Conservation (phyloP, 2,797 vertebrate genomes). For the Mareca strepera region DNA sequence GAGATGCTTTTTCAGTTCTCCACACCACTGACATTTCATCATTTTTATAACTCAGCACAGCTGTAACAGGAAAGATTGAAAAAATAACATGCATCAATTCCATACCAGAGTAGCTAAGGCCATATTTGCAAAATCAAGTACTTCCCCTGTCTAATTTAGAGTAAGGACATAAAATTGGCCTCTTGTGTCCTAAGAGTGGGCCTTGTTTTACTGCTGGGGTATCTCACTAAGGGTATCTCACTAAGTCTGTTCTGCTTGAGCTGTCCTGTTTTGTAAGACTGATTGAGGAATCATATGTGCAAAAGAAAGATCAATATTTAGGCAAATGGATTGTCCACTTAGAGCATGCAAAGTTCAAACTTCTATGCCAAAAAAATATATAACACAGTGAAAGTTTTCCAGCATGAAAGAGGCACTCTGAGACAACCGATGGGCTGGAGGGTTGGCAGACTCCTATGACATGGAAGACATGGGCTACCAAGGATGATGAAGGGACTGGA, state of each 20-base stretch:
- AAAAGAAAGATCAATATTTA: background rate
- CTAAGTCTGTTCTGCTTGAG: background rate
- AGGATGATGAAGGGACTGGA: no score
- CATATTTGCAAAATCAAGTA: background rate
- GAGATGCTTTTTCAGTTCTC: background rate
- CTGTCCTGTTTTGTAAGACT: background rate
- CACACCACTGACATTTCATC: background rate
- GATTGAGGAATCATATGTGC: background rate
- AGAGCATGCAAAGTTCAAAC: background rate
- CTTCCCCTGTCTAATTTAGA: background rate
- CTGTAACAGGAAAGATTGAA: background rate
- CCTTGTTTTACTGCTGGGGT: no score
- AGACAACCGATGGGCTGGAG: background rate
- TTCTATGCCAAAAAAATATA: background rate
- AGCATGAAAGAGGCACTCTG: background rate
- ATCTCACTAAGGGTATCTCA: no score
- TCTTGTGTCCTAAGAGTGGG: background rate
- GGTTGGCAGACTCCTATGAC: background rate
- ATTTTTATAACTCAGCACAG: background rate
- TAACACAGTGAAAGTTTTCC: background rate
- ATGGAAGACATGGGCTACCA: background rate
- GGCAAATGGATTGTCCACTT: background rate
- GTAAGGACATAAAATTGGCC: background rate
- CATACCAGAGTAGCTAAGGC: background rate
- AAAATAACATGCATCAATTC: accelerated